Evolutionary conservation across 2,113 vertebrate genomes (phyloP), one percentile per base, ranked within the genome.

Genomic region (Chloroceryle aenea): DNA sequence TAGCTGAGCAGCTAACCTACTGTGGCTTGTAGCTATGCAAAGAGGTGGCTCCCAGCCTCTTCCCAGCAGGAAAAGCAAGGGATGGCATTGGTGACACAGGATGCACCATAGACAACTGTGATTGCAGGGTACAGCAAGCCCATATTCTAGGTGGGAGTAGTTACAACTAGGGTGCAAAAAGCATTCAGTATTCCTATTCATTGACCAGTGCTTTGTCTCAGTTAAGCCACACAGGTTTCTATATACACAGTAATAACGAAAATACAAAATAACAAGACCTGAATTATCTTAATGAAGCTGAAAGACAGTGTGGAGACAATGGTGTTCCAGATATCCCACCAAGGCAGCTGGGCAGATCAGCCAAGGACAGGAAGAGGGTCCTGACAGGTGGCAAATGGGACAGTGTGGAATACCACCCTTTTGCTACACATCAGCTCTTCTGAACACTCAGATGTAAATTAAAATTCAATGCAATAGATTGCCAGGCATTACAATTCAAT

Each of bases 91-190:
- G 3, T 3, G 23, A 3, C 75, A 48, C 19, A 32, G 38, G 63
- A 43, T 5, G 1, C 0, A 1, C 17, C 74, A 34, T 29, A n/a
- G 47, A 27, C 20, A 23, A 45, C 16, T 1, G 0, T 14, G 74
- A 21, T 12, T 40, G 38, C 38, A 40, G 38, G 38, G 38, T 47
- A 34, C 20, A 48, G 43, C 14, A 34, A 53, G 29, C 9, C 62
- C 29, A 7, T 29, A 10, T 30, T 34, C 36, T 6, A 40, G 7
- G 26, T 19, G 47, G 56, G 21, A 71, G 59, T 26, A 42, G 38
- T 20, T 61, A 34, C 30, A 74, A 61, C 26, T 79, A 42, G 14
- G 63, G 32, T 68, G 42, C 59, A 34, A 68, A 68, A 89, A 38
- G 7, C 40, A 12, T 80, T 74, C 30, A 63, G 18, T 19, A 56